These are phyloP conservation scores for Agraylea sexmaculata DNA, from an alignment of 1,140 invertebrate genomes.

Conservation along the genomic window DNA sequence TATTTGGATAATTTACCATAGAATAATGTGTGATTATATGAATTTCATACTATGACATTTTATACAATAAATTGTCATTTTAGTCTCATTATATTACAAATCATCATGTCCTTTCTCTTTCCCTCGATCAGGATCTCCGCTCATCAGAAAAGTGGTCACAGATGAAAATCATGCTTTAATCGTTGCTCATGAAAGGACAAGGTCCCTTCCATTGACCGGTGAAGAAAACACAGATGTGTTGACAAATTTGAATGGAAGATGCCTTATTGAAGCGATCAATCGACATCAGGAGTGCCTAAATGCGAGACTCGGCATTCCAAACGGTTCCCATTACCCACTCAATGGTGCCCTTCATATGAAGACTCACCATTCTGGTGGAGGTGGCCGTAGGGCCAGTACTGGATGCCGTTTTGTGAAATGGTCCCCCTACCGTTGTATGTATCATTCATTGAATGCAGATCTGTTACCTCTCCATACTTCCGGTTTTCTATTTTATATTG, in stretches of 20 bases:
- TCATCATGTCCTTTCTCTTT: too few relatives aligned
- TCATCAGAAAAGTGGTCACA: constrained; percentile 23
- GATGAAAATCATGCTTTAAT: constrained; percentile 19
- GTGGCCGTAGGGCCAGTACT: constrained; percentile 15
- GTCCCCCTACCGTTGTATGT: constrained; percentile 25
- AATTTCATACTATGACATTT: too few relatives aligned
- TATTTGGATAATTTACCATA: too few relatives aligned
- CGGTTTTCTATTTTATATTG: too few relatives aligned
- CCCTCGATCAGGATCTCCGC: constrained; percentile 8
- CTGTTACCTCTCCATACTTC: too few relatives aligned
- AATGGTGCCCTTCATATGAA: constrained; percentile 23
- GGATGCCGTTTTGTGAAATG: constrained; percentile 15
- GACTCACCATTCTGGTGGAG: constrained; percentile 1
- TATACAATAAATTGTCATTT: too few relatives aligned
- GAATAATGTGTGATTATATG: too few relatives aligned
- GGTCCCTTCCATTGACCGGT: constrained; percentile 49
- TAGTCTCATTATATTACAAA: too few relatives aligned
- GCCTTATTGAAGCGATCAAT: constrained; percentile 25
- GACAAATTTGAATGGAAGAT: constrained; percentile 28
- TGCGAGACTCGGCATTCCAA: constrained; percentile 27
- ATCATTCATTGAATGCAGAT: constrained; percentile 21
- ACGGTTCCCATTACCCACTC: constrained; percentile 28
- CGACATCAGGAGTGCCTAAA: constrained; percentile 26
- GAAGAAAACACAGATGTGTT: constrained; percentile 34
- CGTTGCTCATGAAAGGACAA: constrained; percentile 48